Base-by-base conservation (phyloP, 2,888 invertebrate genomes). In the Cheilosia soror region DNA sequence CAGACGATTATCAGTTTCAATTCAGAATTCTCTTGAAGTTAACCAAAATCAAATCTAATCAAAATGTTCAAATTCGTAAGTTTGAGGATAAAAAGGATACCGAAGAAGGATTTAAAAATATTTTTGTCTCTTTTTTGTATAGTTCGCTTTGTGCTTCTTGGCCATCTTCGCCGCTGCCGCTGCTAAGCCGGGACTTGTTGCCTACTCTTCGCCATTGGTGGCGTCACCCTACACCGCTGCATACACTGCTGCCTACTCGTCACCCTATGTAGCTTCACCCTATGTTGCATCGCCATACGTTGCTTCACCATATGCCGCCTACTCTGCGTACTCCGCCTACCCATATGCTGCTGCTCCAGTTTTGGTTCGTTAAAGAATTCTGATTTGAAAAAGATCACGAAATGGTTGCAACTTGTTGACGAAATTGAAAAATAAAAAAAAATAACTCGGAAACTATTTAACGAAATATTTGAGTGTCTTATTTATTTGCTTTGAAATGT, bases 61-160 rank as follows among this genome's bases (percentile, higher is more conserved):
- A 81, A 68, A n/a, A 85, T 81, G 85, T 85, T 81, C 71, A 85
- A 81, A 85, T 77, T 81, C 68, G 85, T 85, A 63, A 85, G 85
- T 85, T 20, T 31, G 11, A 13, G 5, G 31, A 37, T 0, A 7
- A 0, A 11, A 73, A 51, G 49, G 75, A 55, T n/a, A 15, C 1
- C 49, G 2, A 0, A 29, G 4, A 44, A 57, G 44, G 49, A 72
- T n/a, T 57, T 51, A 9, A 9, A 11, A n/a, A 40, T 27, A 13
- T 33, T 27, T 7, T 53, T 53, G 57, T 57, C 9, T 11, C 11
- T 60, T 20, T 42, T 0, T 5, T 51, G n/a, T 69, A 20, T 63
- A 85, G 85, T 66, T 85, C 63, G 63, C 81, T 68, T 13, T 85
- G 40, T 85, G 72, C 76, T 77, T 85, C 63, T 40, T 85, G 65